Conservation (phyloP, 2,888 invertebrate genomes). For the Invenusta paracnida region DNA sequence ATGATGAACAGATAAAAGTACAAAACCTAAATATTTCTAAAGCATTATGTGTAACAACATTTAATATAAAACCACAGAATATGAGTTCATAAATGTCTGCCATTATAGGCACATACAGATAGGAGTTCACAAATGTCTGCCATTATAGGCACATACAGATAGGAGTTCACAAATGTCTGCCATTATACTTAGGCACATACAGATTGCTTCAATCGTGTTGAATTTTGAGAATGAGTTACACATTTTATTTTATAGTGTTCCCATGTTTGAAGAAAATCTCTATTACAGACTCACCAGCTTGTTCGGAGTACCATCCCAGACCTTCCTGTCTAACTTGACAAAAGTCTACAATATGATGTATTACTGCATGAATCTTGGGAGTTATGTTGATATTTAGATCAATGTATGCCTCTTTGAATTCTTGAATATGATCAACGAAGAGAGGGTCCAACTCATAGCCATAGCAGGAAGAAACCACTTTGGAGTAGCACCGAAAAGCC, state of each 20-base stretch:
- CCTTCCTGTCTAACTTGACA: not conserved
- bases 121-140: not conserved
- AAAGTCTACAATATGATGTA: not conserved
- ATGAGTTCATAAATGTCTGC: not conserved
- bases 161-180: not conserved
- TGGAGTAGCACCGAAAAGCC: not conserved
- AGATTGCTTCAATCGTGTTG: not conserved
- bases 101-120: not conserved
- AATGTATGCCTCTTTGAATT: not conserved
- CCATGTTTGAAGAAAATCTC: not conserved
- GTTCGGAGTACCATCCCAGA: not conserved
- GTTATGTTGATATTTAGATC: not conserved
- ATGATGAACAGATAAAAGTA: not conserved
- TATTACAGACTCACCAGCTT: not conserved
- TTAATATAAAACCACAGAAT: not conserved
- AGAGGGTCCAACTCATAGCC: conserved; percentile 10
- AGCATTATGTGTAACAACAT: not conserved
- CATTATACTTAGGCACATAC: not conserved
- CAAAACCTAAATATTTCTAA: not conserved
- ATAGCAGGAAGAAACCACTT: conserved; percentile 6
- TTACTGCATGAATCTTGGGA: not conserved
- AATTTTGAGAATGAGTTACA: not conserved
- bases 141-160: not conserved
- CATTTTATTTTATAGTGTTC: not conserved
- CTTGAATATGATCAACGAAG: not conserved